Evolutionary conservation across 1,140 invertebrate species (phyloP).

Genomic region (Drosophila sucinea): DNA sequence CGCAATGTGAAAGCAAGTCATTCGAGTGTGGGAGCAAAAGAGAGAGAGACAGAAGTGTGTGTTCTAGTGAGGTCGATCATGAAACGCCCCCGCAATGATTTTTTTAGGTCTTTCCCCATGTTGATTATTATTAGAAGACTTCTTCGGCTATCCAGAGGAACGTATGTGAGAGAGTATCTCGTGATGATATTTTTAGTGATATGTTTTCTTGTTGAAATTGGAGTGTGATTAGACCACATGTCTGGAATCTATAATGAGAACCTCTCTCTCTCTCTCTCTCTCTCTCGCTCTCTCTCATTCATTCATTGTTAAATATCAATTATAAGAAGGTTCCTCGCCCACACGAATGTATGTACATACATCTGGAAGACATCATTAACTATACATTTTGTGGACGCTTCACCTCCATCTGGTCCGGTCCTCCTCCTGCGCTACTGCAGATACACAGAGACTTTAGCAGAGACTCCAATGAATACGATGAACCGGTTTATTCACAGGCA

Average conservation of each 20-base stretch:
- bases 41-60: conserved; percentile 25
- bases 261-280: too few relatives aligned
- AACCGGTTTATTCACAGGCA: conserved; percentile 70
- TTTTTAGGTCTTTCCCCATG: conserved; percentile 25
- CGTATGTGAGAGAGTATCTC: not conserved
- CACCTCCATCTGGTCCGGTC: conserved; percentile 33
- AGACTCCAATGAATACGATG: conserved; percentile 29
- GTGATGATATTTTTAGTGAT: not conserved
- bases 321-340: conserved; percentile 3
- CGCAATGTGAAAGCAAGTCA: conserved; percentile 52
- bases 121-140: conserved; percentile 8
- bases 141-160: not conserved
- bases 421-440: conserved; percentile 23
- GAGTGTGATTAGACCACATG: conserved; percentile 3
- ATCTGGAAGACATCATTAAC: conserved; percentile 54
- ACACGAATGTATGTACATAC: not conserved
- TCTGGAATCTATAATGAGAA: conserved; percentile 1
- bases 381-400: conserved; percentile 53
- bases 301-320: not conserved
- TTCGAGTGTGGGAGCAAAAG: conserved; percentile 13
- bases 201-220: not conserved
- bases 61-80: conserved; percentile 10
- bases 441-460: conserved; percentile 26
- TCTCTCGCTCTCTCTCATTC: too few relatives aligned
- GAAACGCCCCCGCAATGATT: conserved; percentile 69